phyloP scores from a whole-genome alignment of 2,113 vertebrate species.

The Trachemys scripta region DNA sequence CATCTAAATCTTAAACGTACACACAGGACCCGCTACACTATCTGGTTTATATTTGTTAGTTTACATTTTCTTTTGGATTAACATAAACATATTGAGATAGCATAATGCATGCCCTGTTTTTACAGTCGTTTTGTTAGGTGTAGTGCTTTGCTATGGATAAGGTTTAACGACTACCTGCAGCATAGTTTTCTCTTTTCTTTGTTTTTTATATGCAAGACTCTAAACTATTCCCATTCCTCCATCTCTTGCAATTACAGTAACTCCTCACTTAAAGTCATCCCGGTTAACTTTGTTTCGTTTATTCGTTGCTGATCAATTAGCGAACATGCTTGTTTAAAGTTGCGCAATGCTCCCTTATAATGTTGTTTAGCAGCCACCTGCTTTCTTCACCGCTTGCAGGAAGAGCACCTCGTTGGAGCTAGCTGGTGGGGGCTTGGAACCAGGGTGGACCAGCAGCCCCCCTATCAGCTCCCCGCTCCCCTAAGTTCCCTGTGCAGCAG shows the following conservation, averaged over 20 bases:
- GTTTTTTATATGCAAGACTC: background rate
- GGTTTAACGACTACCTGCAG: background rate
- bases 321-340: too few relatives aligned
- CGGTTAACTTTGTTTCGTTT: too few relatives aligned
- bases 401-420: too few relatives aligned
- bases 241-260: background rate
- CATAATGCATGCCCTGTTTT: background rate
- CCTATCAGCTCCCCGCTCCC: too few relatives aligned
- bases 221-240: background rate
- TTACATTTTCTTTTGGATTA: background rate
- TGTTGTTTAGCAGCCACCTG: too few relatives aligned
- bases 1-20: background rate
- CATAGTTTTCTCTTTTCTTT: background rate
- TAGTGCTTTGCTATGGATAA: background rate
- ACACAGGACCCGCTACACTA: background rate
- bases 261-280: too few relatives aligned
- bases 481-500: too few relatives aligned
- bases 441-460: too few relatives aligned
- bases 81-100: background rate
- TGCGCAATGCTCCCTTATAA: too few relatives aligned
- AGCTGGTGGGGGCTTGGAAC: too few relatives aligned
- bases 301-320: too few relatives aligned
- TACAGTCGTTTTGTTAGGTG: background rate
- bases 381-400: too few relatives aligned
- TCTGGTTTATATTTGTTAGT: background rate